Conservation (phyloP, 64 coral and sea anemone species). For the Platygyra sinensis region DNA sequence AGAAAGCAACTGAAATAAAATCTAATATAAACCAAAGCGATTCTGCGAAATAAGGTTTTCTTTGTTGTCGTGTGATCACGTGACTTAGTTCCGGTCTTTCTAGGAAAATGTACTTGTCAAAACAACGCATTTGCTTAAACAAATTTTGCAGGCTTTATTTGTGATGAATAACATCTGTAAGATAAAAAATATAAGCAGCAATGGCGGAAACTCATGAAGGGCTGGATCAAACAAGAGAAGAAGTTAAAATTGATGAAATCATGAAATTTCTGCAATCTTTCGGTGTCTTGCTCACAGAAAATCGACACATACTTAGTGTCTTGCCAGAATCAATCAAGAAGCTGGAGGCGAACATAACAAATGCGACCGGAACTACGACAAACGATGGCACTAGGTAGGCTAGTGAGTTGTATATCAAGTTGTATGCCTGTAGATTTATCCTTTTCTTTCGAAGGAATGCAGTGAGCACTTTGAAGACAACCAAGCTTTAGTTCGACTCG, state of each 20-base stretch:
- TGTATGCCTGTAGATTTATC: neutral
- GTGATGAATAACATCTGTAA: neutral
- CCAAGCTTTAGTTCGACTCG: too few species aligned
- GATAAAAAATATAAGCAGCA: neutral
- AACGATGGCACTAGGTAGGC: neutral
- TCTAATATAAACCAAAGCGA: too few species aligned
- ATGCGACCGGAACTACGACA: neutral
- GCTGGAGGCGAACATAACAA: neutral
- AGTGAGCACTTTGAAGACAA: neutral
- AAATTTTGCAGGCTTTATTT: neutral
- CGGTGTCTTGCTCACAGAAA: neutral
- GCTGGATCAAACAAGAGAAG: neutral
- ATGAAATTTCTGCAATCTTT: neutral
- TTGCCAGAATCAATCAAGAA: neutral
- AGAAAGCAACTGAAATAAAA: too few species aligned
- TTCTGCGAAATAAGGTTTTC: neutral
- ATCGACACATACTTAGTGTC: neutral
- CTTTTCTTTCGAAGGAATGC: neutral
- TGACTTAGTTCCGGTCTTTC: neutral
- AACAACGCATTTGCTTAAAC: neutral
- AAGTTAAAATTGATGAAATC: neutral
- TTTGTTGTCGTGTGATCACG: neutral
- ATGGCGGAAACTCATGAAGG: neutral
- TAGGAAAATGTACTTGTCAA: neutral
- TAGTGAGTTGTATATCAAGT: neutral